phyloP scores from a whole-genome alignment of 1,140 invertebrate species.

The Leptopilina boulardi region DNA sequence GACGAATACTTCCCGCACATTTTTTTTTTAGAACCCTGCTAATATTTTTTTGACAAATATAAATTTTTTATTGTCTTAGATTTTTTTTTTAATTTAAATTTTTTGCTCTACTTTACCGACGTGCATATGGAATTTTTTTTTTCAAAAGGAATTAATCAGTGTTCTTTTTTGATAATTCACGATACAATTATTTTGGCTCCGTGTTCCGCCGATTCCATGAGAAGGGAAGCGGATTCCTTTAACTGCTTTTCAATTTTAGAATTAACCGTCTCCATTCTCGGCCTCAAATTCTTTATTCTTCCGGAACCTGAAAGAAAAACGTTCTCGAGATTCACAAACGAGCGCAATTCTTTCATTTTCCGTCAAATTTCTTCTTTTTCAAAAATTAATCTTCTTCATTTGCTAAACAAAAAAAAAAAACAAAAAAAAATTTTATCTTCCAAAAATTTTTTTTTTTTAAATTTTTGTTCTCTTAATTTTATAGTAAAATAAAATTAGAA shows the following conservation, averaged over 20 bases:
- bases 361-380: too few species aligned
- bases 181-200: constrained; percentile 34
- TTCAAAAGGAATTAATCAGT: too few species aligned
- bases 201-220: constrained; percentile 34
- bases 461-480: too few species aligned
- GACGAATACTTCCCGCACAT: not conserved
- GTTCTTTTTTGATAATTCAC: not conserved
- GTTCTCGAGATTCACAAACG: constrained; percentile 42
- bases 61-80: too few species aligned
- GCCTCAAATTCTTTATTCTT: constrained; percentile 44
- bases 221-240: constrained; percentile 31
- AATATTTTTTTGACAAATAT: too few species aligned
- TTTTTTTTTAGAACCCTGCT: not conserved
- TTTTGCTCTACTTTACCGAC: too few species aligned
- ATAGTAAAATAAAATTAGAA: constrained; percentile 1
- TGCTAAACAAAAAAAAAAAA: not conserved
- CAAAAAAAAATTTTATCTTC: not conserved
- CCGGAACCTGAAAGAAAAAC: constrained; percentile 54
- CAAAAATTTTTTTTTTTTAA: too few species aligned
- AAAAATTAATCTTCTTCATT: too few species aligned
- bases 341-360: not conserved
- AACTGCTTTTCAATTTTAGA: constrained; percentile 40
- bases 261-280: constrained; percentile 38
- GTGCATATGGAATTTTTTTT: too few species aligned
- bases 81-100: too few species aligned